Base-by-base conservation (phyloP, 2,113 vertebrate genomes). In the Chamaea fasciata region DNA sequence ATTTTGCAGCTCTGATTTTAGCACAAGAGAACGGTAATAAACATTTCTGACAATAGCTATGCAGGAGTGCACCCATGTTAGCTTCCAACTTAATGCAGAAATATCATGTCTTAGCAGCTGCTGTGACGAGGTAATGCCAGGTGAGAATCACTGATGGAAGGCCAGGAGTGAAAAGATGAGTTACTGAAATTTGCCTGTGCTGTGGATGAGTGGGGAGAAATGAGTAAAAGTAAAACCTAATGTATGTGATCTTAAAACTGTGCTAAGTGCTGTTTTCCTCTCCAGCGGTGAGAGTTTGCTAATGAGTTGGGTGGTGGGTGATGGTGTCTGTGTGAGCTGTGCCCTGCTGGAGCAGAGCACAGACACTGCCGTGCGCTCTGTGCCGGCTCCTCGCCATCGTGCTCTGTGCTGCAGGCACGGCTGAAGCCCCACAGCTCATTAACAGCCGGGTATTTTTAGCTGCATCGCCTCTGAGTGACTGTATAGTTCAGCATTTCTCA, bases 351-450 rank as follows among this genome's bases (percentile, higher is more conserved):
- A 75, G 77, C 49, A 87, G 44, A n/a, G 47, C 5, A 7, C 14
- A 4, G 7, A 13, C 7, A 6, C 11, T 68, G 53, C 59, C 33
- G 0, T 7, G 49, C 10, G 1, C 83, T 70, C 42, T 31, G 35
- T 74, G 31, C 47, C 59, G 0, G 31, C 27, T 70, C 10, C 3
- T 3, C 0, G 0, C 44, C 56, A 30, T 31, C 24, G 2, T 35
- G 55, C 39, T 64, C 1, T 37, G 1, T 64, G 49, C 11, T 85
- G 42, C 52, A 86, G 82, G 21, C 17, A 20, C 1, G 11, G 22
- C 15, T 83, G 78, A 53, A 86, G 53, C 17, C 16, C 56, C 20
- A 3, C 41, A 68, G 60, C 30, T 86, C 16, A 59, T 65, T 83
- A 83, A 39, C 10, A 23, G 11, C 18, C 7, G 2, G 50, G 5